phyloP scores from a whole-genome alignment of 92 coral and sea anemone species.

The Ricordea florida region DNA sequence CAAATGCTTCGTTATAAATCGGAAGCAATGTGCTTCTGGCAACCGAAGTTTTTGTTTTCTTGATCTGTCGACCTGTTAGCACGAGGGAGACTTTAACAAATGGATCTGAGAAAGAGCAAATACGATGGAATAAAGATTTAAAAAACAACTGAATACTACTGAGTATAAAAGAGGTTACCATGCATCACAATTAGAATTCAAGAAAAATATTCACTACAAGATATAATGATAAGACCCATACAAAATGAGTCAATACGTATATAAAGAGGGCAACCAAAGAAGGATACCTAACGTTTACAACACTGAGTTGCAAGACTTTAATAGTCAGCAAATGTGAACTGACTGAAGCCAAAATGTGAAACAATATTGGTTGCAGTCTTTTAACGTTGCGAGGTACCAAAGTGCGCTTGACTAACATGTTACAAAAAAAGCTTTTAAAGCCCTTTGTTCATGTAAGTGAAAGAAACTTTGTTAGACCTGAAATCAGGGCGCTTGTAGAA shows the following conservation, averaged over 20 bases:
- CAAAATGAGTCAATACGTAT: not conserved
- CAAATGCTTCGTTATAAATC: slow-evolving; percentile 97
- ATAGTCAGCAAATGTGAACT: not conserved
- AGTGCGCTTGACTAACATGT: slow-evolving; percentile 5
- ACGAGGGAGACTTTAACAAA: slow-evolving; percentile 92
- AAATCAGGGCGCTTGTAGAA: no score
- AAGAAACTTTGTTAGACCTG: no score
- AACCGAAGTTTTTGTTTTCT: slow-evolving; percentile 95
- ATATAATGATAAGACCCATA: not conserved
- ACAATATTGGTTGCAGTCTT: no score
- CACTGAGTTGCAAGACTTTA: no score
- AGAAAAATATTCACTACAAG: not conserved
- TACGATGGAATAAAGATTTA: not conserved
- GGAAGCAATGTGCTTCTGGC: slow-evolving; percentile 78
- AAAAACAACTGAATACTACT: no score
- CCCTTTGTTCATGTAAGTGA: no score
- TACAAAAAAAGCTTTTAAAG: no score
- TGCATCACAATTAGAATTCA: not conserved
- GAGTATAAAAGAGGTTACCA: no score
- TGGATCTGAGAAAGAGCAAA: slow-evolving; percentile 53
- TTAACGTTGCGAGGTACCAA: not conserved
- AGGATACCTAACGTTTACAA: no score
- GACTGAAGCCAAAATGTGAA: no score
- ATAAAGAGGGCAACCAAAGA: no score
- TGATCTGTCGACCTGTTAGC: slow-evolving; percentile 89